These are phyloP conservation scores for Cnemophilus loriae DNA, from an alignment of 2,113 vertebrate genomes.

Conservation along the genomic window DNA sequence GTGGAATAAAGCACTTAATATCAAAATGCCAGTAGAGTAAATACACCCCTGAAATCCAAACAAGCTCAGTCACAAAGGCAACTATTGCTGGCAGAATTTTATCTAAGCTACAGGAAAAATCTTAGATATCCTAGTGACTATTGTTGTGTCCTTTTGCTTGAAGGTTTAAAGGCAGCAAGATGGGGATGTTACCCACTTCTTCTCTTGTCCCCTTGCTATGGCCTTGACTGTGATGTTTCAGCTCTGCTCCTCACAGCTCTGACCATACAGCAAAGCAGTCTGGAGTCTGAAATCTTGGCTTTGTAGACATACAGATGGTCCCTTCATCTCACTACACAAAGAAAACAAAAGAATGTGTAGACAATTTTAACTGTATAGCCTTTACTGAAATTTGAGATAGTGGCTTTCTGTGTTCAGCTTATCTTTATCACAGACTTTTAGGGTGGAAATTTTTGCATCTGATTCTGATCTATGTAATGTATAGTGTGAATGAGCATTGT, in stretches of 20 bases:
- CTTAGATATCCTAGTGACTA: not conserved
- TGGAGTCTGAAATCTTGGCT: not conserved
- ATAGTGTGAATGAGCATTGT: not conserved
- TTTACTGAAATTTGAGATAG: not conserved
- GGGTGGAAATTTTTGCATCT: not conserved
- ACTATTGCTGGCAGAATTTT: not conserved
- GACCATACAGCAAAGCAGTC: not conserved
- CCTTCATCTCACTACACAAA: not conserved
- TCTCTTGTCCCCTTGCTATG: not conserved
- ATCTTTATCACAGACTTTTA: not conserved
- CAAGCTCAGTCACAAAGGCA: not conserved
- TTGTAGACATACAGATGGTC: not conserved
- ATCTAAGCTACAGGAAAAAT: not conserved
- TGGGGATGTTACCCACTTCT: not conserved
- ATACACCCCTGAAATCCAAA: not conserved
- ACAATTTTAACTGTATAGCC: not conserved
- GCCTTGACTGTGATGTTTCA: rapidly evolving
- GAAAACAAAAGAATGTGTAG: not conserved
- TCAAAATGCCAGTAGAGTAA: not conserved
- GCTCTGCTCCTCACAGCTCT: not conserved
- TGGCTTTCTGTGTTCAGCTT: not conserved
- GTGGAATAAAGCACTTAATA: not conserved
- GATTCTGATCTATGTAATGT: not conserved
- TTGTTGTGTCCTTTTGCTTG: not conserved
- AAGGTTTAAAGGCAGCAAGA: not conserved